These are phyloP conservation scores for Subacronicta megacephala DNA, from an alignment of 2,888 invertebrate species.

Conservation along the genomic window DNA sequence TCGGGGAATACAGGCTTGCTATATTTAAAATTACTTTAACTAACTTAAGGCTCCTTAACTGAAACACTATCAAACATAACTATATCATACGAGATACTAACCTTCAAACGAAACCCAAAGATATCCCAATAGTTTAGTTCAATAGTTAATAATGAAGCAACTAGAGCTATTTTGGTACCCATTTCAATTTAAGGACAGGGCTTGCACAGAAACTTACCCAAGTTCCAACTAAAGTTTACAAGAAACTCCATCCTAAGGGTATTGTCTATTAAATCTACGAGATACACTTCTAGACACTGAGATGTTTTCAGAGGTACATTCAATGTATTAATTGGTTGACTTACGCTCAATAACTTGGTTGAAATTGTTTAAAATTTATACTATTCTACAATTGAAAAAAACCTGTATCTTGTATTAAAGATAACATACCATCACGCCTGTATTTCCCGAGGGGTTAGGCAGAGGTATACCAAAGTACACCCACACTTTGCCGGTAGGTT, in stretches of 20 bases:
- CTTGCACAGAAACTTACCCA: conserved; percentile 82
- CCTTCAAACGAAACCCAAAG: conserved; percentile 47
- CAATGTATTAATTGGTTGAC: conserved; percentile 67
- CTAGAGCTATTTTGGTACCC: conserved; percentile 81
- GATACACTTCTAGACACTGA: conserved; percentile 75
- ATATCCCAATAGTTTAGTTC: conserved; percentile 67
- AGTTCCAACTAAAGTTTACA: conserved; percentile 79
- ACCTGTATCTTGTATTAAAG: no score
- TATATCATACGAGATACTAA: conserved; percentile 31
- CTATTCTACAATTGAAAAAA: no score
- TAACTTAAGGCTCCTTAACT: conserved; percentile 9
- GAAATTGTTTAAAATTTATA: no score
- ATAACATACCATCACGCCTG: no score
- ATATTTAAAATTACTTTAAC: neutral
- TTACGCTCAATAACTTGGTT: conserved; percentile 48
- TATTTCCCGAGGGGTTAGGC: no score
- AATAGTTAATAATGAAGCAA: conserved; percentile 79
- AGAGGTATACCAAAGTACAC: no score
- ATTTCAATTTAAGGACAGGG: conserved; percentile 86
- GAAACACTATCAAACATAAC: conserved; percentile 26
- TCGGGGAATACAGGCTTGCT: no score
- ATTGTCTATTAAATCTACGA: conserved; percentile 87
- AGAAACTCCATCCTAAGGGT: conserved; percentile 82
- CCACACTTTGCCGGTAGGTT: no score
- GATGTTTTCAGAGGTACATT: conserved; percentile 70